Evolutionary conservation across 2,888 invertebrate genomes (phyloP).

Genomic region (Eretmocerus hayati): DNA sequence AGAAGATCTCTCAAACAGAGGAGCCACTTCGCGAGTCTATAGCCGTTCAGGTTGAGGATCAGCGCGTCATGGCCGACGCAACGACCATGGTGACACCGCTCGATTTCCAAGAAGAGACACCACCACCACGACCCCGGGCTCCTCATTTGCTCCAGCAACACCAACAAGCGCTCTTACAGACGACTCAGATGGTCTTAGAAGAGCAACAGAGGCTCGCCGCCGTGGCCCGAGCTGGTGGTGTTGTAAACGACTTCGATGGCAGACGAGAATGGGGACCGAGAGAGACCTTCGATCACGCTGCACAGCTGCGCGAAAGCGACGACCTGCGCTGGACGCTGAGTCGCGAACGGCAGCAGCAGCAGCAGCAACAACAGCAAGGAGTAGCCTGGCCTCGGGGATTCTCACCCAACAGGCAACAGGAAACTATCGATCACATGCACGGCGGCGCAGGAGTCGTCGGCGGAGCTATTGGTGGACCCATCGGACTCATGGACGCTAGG

Average conservation of each 20-base stretch:
- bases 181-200: slow-evolving; percentile 1
- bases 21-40: slow-evolving; percentile 26
- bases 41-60: slow-evolving; percentile 25
- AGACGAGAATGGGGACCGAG: slow-evolving; percentile 38
- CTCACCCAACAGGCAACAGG: slow-evolving; percentile 2
- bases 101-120: slow-evolving; percentile 18
- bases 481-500: background rate
- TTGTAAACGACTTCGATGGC: background rate
- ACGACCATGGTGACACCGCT: slow-evolving; percentile 29
- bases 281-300: slow-evolving; percentile 34
- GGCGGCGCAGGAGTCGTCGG: background rate
- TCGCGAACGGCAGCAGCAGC: slow-evolving; percentile 12
- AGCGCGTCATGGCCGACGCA: slow-evolving; percentile 26
- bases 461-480: background rate
- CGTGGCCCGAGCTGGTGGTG: background rate
- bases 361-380: slow-evolving; percentile 18
- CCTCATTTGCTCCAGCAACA: slow-evolving; percentile 1
- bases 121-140: background rate
- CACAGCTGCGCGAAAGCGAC: slow-evolving; percentile 32
- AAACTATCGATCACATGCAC: slow-evolving; percentile 3
- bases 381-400: slow-evolving; percentile 5
- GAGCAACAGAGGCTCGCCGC: background rate
- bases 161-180: background rate
- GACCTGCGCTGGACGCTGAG: slow-evolving; percentile 39
- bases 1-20: slow-evolving; percentile 44